Evolutionary conservation across 2,888 invertebrate genomes (phyloP).

Genomic region (Alentia gelatinosa): DNA sequence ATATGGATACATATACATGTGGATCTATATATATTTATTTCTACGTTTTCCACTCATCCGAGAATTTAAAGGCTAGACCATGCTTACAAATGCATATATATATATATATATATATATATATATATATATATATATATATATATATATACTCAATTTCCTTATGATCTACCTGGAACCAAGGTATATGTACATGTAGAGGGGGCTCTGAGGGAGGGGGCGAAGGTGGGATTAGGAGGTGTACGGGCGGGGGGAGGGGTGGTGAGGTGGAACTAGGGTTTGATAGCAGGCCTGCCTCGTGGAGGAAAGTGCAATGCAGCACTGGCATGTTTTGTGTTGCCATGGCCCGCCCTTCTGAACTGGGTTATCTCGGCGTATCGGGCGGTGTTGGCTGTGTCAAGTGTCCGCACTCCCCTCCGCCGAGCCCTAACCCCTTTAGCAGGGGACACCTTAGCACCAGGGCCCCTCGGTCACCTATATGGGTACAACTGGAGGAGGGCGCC

Average conservation of each 20-base stretch:
- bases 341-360: not conserved
- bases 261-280: no score
- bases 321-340: not conserved
- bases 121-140: constrained; percentile 5
- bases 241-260: no score
- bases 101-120: constrained; percentile 6
- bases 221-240: no score
- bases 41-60: not conserved
- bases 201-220: no score
- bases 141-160: not conserved
- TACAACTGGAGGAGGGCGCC: no score
- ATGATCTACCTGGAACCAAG: not conserved
- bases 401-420: not conserved
- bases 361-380: not conserved
- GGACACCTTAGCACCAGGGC: no score
- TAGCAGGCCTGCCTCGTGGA: no score
- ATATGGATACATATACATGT: constrained; percentile 28
- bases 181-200: no score
- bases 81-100: no score
- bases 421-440: not conserved
- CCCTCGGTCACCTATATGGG: no score
- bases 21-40: constrained; percentile 24
- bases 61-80: no score
- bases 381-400: not conserved
- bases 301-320: not conserved